Base-by-base conservation (phyloP, 2,888 invertebrate genomes). In the Lamellibrachia columna region DNA sequence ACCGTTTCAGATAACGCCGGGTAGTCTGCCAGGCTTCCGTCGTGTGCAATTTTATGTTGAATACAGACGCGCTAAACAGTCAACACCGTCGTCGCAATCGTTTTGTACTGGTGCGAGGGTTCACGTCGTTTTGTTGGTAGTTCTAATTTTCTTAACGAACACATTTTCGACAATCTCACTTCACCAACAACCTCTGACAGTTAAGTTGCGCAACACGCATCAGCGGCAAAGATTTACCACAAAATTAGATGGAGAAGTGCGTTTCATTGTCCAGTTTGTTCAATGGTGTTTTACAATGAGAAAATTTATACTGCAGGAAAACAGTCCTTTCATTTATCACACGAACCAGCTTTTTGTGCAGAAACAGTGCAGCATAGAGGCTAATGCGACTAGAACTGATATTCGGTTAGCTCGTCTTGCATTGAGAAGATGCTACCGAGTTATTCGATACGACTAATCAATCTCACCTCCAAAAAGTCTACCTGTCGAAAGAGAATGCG, bases 361-460 rank as follows among this genome's bases (percentile, higher is more conserved):
- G 22, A 22, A 75, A 75, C 75, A n/a, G n/a, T 75, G 1, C 75
- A 22, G n/a, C 15, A 75, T n/a, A n/a, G 3, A 75, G 4, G n/a
- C 75, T 75, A 15, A 75, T 75, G 22, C 22, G 22, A 6, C 75
- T 75, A 75, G n/a, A 11, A 22, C 75, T 75, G 75, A 75, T 75
- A 22, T 75, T 75, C 75, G 75, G 6, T 75, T 40, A 40, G 75
- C 22, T n/a, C 75, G 15, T 15, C 22, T 75, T 75, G 15, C 75
- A 22, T 75, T 75, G 6, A 4, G 22, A 22, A 3, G 22, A 22
- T 15, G 15, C 15, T 75, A 75, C 22, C 22, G 75, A 75, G 75
- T 75, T 75, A 75, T 75, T 75, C 75, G 75, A 75, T 75, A 75
- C 75, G n/a, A 75, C 75, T n/a, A 75, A 75, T 75, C 75, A 75